phyloP scores from a whole-genome alignment of 2,888 invertebrate genomes.

The Boloria selene region DNA sequence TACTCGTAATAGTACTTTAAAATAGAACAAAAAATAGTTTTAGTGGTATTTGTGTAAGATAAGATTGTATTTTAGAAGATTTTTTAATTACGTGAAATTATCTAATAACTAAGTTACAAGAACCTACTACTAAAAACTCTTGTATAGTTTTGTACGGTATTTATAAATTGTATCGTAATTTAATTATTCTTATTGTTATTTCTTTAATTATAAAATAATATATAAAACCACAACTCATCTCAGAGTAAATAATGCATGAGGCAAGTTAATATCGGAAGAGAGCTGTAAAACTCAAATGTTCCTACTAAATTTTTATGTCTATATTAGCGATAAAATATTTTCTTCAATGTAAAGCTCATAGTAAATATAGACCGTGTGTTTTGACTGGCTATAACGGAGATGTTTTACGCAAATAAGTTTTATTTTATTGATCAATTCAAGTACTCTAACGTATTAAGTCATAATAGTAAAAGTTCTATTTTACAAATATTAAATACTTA shows the following conservation, averaged over 20 bases:
- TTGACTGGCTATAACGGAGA: neutral
- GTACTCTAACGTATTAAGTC: slow-evolving; percentile 14
- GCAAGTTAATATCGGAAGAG: slow-evolving; percentile 28
- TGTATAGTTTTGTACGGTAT: too few species aligned
- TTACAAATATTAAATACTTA: slow-evolving; percentile 7
- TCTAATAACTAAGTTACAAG: too few species aligned
- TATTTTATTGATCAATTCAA: slow-evolving; percentile 14
- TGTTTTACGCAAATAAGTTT: neutral
- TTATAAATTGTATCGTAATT: too few species aligned
- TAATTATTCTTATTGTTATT: too few species aligned
- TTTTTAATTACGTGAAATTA: too few species aligned
- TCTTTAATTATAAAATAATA: neutral
- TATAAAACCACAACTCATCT: neutral
- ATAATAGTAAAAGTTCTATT: slow-evolving; percentile 17
- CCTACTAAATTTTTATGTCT: slow-evolving; percentile 31
- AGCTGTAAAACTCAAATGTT: slow-evolving; percentile 33
- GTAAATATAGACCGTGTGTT: slow-evolving; percentile 11
- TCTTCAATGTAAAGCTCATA: slow-evolving; percentile 26
- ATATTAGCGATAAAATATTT: slow-evolving; percentile 31
- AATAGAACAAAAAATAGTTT: neutral
- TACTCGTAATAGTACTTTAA: neutral
- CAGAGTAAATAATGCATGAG: slow-evolving; percentile 8
- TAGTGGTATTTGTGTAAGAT: neutral
- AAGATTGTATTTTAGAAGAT: too few species aligned
- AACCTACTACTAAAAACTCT: too few species aligned